These are phyloP conservation scores for Galeruca laticollis DNA, from an alignment of 2,888 invertebrate genomes.

Conservation along the genomic window DNA sequence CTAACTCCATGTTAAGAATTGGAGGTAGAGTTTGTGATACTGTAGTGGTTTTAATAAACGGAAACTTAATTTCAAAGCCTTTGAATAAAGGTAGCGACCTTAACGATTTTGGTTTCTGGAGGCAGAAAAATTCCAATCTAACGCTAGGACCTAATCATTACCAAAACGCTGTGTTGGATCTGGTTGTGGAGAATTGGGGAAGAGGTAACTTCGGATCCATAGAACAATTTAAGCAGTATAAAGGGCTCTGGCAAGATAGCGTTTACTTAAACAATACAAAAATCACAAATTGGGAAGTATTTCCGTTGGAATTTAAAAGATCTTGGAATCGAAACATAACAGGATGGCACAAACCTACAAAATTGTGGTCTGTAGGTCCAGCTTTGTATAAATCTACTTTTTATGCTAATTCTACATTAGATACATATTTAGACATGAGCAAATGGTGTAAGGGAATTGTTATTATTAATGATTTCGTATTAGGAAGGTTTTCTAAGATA, in stretches of 20 bases:
- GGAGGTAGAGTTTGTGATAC: slow-evolving; percentile 66
- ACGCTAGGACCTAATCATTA: slow-evolving; percentile 51
- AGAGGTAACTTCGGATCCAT: slow-evolving; percentile 73
- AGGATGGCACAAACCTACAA: slow-evolving; percentile 73
- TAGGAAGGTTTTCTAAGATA: slow-evolving; percentile 82
- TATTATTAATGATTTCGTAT: slow-evolving; percentile 86
- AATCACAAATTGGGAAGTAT: slow-evolving; percentile 66
- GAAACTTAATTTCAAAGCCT: slow-evolving; percentile 60
- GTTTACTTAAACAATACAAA: slow-evolving; percentile 65
- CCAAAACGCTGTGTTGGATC: slow-evolving; percentile 61
- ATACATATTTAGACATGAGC: slow-evolving; percentile 83
- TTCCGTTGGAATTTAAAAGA: slow-evolving; percentile 69
- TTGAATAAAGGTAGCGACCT: slow-evolving; percentile 56
- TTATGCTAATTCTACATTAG: slow-evolving; percentile 70
- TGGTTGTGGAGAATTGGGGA: slow-evolving; percentile 85
- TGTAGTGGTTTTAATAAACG: slow-evolving; percentile 67
- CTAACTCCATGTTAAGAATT: slow-evolving; percentile 59
- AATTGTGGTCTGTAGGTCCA: slow-evolving; percentile 68
- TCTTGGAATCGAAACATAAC: slow-evolving; percentile 61
- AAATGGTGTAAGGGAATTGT: slow-evolving; percentile 91
- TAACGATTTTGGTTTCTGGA: slow-evolving; percentile 67
- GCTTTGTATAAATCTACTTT: slow-evolving; percentile 70
- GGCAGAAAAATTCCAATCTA: slow-evolving; percentile 55
- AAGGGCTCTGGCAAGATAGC: slow-evolving; percentile 63
- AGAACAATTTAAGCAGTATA: slow-evolving; percentile 63